Base-by-base conservation (phyloP, 2,797 vertebrate genomes). In the Xiphorhynchus erythropygius region DNA sequence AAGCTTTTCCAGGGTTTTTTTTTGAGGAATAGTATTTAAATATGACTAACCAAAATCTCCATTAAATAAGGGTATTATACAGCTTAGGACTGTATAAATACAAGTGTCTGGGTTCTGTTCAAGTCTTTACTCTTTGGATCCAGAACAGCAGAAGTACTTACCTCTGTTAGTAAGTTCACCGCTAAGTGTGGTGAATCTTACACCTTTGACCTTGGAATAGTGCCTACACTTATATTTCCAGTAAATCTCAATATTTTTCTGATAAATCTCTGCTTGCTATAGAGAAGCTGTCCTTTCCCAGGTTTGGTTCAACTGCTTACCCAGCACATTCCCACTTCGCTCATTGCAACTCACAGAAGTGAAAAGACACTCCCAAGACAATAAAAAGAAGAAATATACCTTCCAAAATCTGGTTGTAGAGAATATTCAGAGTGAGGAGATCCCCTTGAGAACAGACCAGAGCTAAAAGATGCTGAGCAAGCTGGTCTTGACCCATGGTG, bases 31-130 rank as follows among this genome's bases (percentile, higher is more conserved):
- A 69, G 14, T 57, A 63, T 85, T 96, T 85, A 89, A 89, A 60
- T 14, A 64, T 62, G 33, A 93, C 87, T 92, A 88, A 90, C 63
- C 86, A 87, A 96, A 94, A 70, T 37, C 60, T 53, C 79, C 52
- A 33, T 71, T 78, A 90, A 95, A 64, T 49, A 53, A 16, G 24
- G 33, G 28, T 71, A 46, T 75, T 95, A 19, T 41, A 47, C 56
- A 44, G 56, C 67, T 82, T 69, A 84, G 70, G 47, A 67, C 24
- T 89, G 25, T 60, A 44, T 33, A 91, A 89, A 89, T 52, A 57
- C 24, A 75, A 64, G 18, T 55, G 46, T 70, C 73, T 92, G 75
- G 13, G 37, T 39, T 93, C 49, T 62, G 18, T 30, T 94, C 52
- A 4, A 33, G 3, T 47, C 70, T 81, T 84, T 74, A 28, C 44